Base-by-base conservation (phyloP, 1,140 invertebrate species). In the Polyergus mexicanus region DNA sequence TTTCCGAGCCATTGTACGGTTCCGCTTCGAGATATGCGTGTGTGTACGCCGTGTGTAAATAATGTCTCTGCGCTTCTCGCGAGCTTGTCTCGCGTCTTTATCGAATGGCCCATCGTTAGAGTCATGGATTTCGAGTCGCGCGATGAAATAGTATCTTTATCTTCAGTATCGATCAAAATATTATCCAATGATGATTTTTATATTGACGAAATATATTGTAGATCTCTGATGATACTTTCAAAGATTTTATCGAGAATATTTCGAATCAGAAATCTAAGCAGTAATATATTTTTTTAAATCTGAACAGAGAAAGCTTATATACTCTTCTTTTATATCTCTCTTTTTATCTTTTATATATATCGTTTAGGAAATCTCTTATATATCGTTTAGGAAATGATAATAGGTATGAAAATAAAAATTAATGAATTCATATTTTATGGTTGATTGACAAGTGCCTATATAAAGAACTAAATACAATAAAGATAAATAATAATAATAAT, bases 11-110 rank as follows among this genome's bases (percentile, higher is more conserved):
- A 13, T 77, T 16, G 54, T 69, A 76, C 58, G 25, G 58, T 65
- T 86, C 28, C 28, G 25, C 3, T 51, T 16, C 13, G 11, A 11
- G 32, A 13, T 47, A 11, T 3, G 3, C 11, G 41, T 41, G 7
- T 44, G 19, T 51, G 10, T 58, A 25, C 44, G 75, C 63, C 60
- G 56, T 68, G 44, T 56, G 84, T 72, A 62, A 88, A 78, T 78
- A 68, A 32, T 56, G 58, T 32, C 3, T 19, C 32, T 35, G 19
- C 25, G 54, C 47, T 4, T 8, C 5, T 41, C 38, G 47, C 32
- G 38, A 81, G 25, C 56, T 44, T n/a, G 13, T 76, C 28, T n/a
- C 58, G 28, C 4, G 58, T 11, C 3, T 62, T 54, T 54, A 65
- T 77, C 51, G 71, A 32, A 63, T 41, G 32, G 38, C 19, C 69